Base-by-base conservation (phyloP, 35 echinoderm and acorn worm species). In the Lytechinus variegatus region DNA sequence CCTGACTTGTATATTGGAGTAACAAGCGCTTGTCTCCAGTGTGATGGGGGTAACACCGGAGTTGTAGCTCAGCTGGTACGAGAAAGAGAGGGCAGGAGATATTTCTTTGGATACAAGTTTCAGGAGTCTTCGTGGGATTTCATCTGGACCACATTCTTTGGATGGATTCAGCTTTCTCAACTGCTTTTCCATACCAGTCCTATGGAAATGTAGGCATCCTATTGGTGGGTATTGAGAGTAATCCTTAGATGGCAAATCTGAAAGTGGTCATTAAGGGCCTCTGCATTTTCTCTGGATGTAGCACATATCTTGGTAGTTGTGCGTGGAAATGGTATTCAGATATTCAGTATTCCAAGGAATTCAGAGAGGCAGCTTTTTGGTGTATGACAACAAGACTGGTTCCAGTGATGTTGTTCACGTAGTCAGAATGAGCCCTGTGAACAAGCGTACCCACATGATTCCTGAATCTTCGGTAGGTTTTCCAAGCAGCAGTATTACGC, bases 61-160 rank as follows among this genome's bases (percentile, higher is more conserved):
- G 33, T 44, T 1, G 33, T 44, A 44, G 33, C 33, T 44, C 33
- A 1, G 33, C 94, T 87, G 86, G 86, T 28, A 87, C 8, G 5
- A 8, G 28, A 92, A 95, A 11, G 86, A 58, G 52, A 91, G 52
- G 6, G 95, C 95, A 52, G 89, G 95, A 9, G 9, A 88, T 33
- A 96, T 28, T 56, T 96, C 89, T 72, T 92, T 5, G 52, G 89
- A 88, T 33, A 96, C 55, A 27, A 96, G 12, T 92, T 96, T 96
- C 33, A 44, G 33, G 33, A 44, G 33, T 44, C 33, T 44, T 44
- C 1, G 33, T 44, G 33, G 33, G 33, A 96, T 51, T 29, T 96
- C 7, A 44, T 96, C 95, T 27, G 95, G 88, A 52, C 87, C 95
- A 71, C 95, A 58, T 51, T 88, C 87, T 28, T 96, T 96, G 54